These are phyloP conservation scores for Lottia scabra DNA, from an alignment of 2,888 invertebrate genomes.

Conservation along the genomic window DNA sequence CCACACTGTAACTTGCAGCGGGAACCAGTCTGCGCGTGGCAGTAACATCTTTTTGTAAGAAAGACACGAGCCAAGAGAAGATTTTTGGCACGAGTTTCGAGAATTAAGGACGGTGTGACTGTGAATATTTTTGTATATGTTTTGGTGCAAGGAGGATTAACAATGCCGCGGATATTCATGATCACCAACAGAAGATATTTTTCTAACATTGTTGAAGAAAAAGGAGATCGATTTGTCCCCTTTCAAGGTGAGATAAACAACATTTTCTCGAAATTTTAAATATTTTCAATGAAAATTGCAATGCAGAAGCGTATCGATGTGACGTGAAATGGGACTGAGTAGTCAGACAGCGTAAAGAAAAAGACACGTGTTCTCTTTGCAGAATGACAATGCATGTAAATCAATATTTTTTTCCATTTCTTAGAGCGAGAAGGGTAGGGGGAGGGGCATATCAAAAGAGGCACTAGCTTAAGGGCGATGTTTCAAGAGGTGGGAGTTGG, in stretches of 20 bases:
- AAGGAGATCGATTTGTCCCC: slow-evolving; percentile 8
- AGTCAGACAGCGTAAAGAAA: no score
- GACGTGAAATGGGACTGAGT: no score
- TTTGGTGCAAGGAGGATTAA: slow-evolving; percentile 11
- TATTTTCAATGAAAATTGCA: no score
- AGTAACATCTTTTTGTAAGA: background rate
- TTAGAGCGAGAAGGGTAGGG: no score
- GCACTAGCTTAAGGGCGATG: no score
- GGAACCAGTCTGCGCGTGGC: slow-evolving; percentile 1
- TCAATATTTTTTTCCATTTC: no score
- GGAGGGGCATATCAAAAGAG: no score
- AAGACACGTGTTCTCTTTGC: no score
- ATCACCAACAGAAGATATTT: slow-evolving; percentile 75
- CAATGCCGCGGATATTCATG: slow-evolving; percentile 77
- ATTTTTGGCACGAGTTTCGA: background rate
- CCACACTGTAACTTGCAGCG: background rate
- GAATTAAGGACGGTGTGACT: background rate
- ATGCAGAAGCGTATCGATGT: no score
- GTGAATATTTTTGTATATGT: background rate
- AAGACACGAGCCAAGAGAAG: background rate
- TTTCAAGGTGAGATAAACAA: slow-evolving; percentile 9
- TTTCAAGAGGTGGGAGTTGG: no score
- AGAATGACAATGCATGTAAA: no score
- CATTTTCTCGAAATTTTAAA: no score
- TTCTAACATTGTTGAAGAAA: slow-evolving; percentile 10